Evolutionary conservation across 1,140 invertebrate genomes (phyloP).

Genomic region (Drosophila nannoptera): DNA sequence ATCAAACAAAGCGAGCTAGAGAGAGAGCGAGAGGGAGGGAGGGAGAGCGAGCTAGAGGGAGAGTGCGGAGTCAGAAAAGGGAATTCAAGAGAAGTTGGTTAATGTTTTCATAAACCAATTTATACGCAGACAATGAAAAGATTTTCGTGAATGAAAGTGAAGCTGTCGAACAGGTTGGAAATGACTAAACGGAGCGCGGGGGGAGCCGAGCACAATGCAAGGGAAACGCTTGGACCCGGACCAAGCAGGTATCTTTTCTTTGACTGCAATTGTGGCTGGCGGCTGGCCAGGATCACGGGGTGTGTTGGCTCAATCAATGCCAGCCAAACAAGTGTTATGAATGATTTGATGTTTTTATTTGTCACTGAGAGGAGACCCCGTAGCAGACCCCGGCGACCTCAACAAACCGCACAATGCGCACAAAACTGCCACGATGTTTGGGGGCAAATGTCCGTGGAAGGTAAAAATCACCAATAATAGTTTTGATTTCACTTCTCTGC

Average conservation of each 20-base stretch:
- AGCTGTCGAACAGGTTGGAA: conserved; percentile 41
- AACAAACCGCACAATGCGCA: conserved; percentile 66
- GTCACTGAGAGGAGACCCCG: conserved; percentile 25
- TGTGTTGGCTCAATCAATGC: conserved; percentile 75
- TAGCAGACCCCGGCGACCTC: conserved; percentile 39
- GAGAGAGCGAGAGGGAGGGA: conserved; percentile 12
- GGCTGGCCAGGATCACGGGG: conserved; percentile 61
- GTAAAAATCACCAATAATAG: conserved; percentile 64
- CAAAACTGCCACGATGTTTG: background rate
- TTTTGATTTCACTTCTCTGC: conserved; percentile 67
- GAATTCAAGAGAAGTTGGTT: conserved; percentile 51
- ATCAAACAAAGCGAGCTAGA: conserved; percentile 43
- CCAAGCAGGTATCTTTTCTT: conserved; percentile 21
- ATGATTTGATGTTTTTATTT: conserved; percentile 77
- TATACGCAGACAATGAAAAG: conserved; percentile 51
- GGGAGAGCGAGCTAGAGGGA: conserved; percentile 8
- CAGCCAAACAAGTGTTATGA: conserved; percentile 72
- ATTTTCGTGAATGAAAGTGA: conserved; percentile 69
- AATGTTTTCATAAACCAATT: conserved; percentile 70
- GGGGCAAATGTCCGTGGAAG: conserved; percentile 19
- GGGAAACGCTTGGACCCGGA: conserved; percentile 43
- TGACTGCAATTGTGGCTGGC: conserved; percentile 13
- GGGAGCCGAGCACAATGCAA: conserved; percentile 41
- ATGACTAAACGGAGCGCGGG: conserved; percentile 1
- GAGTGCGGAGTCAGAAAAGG: conserved; percentile 20